Evolutionary conservation across 2,888 invertebrate species (phyloP), one percentile per base, ranked within the genome.

Genomic region (Perizoma affinitatum): DNA sequence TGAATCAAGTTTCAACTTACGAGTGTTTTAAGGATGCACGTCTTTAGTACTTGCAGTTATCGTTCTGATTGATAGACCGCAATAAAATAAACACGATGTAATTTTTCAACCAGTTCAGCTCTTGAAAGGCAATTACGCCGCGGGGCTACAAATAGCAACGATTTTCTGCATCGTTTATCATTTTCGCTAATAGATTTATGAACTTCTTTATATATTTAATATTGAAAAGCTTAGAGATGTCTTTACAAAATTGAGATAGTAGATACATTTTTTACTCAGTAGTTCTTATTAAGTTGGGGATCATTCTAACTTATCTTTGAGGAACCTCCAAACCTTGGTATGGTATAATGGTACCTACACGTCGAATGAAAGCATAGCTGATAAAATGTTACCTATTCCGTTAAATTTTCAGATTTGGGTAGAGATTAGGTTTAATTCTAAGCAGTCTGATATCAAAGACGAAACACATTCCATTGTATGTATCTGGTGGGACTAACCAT

Each of bases 51-150:
- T 55, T 33, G 22, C 44, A 11, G 63, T 49, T 58, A 58, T 45
- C 40, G 60, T 63, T 66, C 63, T 82, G 84, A 84, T 78, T 73
- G 78, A 84, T 84, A 69, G 70, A 66, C 65, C 59, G 67, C 75
- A 78, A 81, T 80, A 79, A 82, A 82, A 79, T 75, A 82, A 84
- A 82, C 75, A 79, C 74, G 73, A 67, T 70, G 75, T 74, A 73
- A 80, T 84, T 79, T 80, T 81, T 84, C 82, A 80, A 78, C 70
- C 68, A 55, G 69, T 72, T 67, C 72, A 71, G 71, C 75, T 79
- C 66, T 65, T 65, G 64, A 58, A 61, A 77, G 72, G 70, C 79
- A 75, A 78, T 79, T 80, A 80, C 68, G 71, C 70, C 65, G 74
- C 73, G 70, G 72, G 38, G 73, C 69, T 75, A 78, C 77, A 80